Evolutionary conservation across 2,797 vertebrate species (phyloP).

Genomic region (Sebastes steindachneri): DNA sequence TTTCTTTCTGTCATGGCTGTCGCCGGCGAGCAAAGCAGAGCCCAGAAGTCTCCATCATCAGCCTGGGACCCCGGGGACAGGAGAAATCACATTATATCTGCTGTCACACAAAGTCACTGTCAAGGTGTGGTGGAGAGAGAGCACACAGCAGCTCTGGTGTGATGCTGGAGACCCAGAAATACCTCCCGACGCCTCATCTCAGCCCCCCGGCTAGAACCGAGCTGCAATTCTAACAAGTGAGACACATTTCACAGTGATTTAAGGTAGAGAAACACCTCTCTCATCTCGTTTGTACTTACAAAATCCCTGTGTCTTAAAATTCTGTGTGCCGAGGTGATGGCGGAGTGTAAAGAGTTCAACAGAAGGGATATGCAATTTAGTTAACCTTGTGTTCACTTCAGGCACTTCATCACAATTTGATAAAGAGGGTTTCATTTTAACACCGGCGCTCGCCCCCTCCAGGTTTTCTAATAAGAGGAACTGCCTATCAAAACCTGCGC

Average conservation of each 20-base stretch:
- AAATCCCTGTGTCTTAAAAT: conserved; percentile 66
- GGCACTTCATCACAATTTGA: conserved; percentile 75
- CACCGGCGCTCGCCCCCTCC: conserved; percentile 56
- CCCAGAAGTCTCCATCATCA: conserved; percentile 80
- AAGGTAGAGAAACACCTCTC: conserved; percentile 65
- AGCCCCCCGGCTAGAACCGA: conserved; percentile 58
- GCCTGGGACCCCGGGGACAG: conserved; percentile 68
- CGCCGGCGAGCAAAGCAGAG: conserved; percentile 68
- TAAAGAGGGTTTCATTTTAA: conserved; percentile 75
- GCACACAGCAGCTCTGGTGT: conserved; percentile 58
- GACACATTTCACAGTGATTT: conserved; percentile 74
- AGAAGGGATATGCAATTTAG: conserved; percentile 73
- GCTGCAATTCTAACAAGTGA: conserved; percentile 67
- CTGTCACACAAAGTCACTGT: conserved; percentile 83
- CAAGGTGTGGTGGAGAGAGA: conserved; percentile 74
- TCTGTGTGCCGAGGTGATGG: conserved; percentile 35
- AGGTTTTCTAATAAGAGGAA: conserved; percentile 80
- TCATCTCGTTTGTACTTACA: conserved; percentile 72
- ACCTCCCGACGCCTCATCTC: conserved; percentile 65
- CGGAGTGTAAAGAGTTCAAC: conserved; percentile 59
- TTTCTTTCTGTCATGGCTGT: conserved; percentile 70
- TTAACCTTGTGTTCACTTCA: conserved; percentile 78
- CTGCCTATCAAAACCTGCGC: conserved; percentile 80
- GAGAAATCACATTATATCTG: conserved; percentile 83
- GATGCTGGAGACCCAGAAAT: conserved; percentile 71